Evolutionary conservation across 2,113 vertebrate species (phyloP), one percentile per base, ranked within the genome.

Genomic region (Serilophus lunatus): DNA sequence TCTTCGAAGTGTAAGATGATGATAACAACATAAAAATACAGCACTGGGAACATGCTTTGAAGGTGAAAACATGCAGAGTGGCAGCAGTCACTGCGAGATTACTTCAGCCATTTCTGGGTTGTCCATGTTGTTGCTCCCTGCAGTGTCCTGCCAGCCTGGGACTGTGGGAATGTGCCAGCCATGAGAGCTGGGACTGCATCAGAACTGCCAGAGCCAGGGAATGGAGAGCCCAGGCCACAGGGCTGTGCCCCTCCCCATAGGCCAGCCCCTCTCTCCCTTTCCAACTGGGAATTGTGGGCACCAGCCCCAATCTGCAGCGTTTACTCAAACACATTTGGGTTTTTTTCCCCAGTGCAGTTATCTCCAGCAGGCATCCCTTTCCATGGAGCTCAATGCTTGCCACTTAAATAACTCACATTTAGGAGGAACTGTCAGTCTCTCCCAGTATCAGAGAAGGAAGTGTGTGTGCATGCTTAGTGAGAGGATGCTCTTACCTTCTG

Each of bases 181-280:
- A 4, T 6, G 2, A 50, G 18, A 56, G 28, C 33, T 6, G 1
- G 7, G 19, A 14, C 60, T 91, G 88, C 26, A 3, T 2, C 0
- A 0, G 61, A 56, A 29, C 66, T 44, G 42, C 36, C 31, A 15
- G 56, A 36, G 54, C 29, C 77, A 76, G 49, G 56, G 60, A 63
- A 25, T 0, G 4, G 71, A 38, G 60, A 87, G 65, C 40, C 16
- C 31, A 50, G 65, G 56, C 29, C 36, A 56, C 57, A 69, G 75
- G 69, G 29, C 54, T 57, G 23, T 69, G 56, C 42, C 3, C 2
- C 42, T 68, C 26, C 82, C 51, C 36, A 28, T 1, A 7, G 42
- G 18, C 29, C 81, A 75, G 47, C 59, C 47, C 25, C 35, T 80
- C n/a, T 80, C 79, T 49, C 35, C 36, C 56, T 47, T 65, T 84